Evolutionary conservation across 2,113 vertebrate genomes (phyloP).

Genomic region (Laticauda laticaudata): DNA sequence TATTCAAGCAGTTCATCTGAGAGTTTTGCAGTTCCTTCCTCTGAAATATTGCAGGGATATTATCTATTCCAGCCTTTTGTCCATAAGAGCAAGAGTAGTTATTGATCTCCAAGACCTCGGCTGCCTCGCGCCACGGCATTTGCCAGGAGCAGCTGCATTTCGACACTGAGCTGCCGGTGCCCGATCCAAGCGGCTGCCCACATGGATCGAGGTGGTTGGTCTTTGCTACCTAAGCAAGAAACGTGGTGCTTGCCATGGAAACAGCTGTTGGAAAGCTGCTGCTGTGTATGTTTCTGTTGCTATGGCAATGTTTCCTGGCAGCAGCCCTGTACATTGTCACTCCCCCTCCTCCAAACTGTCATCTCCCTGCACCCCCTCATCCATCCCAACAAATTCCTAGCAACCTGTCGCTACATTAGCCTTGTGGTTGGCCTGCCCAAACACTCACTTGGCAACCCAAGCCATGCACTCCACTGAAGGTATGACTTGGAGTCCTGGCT

Average conservation of each 20-base stretch:
- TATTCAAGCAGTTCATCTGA: neutral
- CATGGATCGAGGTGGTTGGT: neutral
- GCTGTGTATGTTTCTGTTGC: constrained; percentile 33
- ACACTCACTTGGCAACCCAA: constrained; percentile 13
- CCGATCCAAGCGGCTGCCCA: neutral
- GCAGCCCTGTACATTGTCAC: constrained; percentile 24
- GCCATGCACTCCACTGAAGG: neutral
- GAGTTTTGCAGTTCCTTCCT: neutral
- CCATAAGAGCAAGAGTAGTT: neutral
- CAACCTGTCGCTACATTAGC: constrained; percentile 28
- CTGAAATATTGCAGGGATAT: neutral
- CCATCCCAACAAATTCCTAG: constrained; percentile 24
- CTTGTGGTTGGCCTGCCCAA: constrained; percentile 5
- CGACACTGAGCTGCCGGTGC: neutral
- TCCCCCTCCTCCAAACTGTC: constrained; percentile 39
- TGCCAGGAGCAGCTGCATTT: neutral
- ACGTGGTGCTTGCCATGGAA: constrained; percentile 16
- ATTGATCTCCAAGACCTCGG: neutral
- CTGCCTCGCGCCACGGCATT: neutral
- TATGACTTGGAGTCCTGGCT: neutral
- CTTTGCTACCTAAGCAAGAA: constrained; percentile 23
- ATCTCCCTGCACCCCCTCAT: constrained; percentile 19
- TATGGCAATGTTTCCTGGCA: constrained; percentile 30
- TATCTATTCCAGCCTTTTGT: neutral
- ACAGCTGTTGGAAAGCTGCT: constrained; percentile 34